These are phyloP conservation scores for Drosophila niveifrons DNA, from an alignment of 2,888 invertebrate species.

Conservation along the genomic window DNA sequence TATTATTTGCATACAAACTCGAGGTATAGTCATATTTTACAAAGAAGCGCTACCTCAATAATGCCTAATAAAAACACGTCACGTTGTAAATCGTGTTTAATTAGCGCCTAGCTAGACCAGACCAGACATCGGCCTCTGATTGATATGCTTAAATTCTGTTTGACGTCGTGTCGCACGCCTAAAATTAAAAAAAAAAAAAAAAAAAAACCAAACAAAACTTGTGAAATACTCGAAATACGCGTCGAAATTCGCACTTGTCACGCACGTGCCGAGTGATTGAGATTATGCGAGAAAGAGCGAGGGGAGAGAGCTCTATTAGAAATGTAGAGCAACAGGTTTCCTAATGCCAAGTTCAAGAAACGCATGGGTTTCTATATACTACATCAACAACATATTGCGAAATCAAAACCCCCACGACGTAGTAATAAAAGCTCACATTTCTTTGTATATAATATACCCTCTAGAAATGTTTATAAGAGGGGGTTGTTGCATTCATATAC, in stretches of 20 bases:
- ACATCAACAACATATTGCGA: slow-evolving; percentile 1
- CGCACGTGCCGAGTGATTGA: slow-evolving; percentile 60
- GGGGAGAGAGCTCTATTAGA: slow-evolving; percentile 7
- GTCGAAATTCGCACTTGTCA: slow-evolving; percentile 48
- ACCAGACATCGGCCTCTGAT: slow-evolving; percentile 34
- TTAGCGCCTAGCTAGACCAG: slow-evolving; percentile 34
- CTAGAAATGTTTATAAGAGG: not conserved
- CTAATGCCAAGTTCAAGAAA: slow-evolving; percentile 80
- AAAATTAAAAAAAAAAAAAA: slow-evolving; percentile 7
- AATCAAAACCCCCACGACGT: slow-evolving; percentile 37
- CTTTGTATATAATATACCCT: not conserved
- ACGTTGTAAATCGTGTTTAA: slow-evolving; percentile 41
- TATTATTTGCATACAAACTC: not conserved
- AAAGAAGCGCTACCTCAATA: not conserved
- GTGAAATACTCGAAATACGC: slow-evolving; percentile 39
- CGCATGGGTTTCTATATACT: slow-evolving; percentile 43
- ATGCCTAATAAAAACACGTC: slow-evolving; percentile 9
- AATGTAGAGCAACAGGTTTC: slow-evolving; percentile 55
- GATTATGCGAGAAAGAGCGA: slow-evolving; percentile 1
- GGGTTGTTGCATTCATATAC: not conserved
- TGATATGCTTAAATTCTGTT: slow-evolving; percentile 34
- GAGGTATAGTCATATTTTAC: not conserved
- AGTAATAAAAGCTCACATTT: slow-evolving; percentile 41
- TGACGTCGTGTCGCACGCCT: slow-evolving; percentile 11
- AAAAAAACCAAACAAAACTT: slow-evolving; percentile 11